A percentile compares a stretch with the other conserved stretches of the same genome.
Evolutionary conservation across 2,797 vertebrate genomes (phyloP).

Genomic region (Tenualosa thibaudeaui): DNA sequence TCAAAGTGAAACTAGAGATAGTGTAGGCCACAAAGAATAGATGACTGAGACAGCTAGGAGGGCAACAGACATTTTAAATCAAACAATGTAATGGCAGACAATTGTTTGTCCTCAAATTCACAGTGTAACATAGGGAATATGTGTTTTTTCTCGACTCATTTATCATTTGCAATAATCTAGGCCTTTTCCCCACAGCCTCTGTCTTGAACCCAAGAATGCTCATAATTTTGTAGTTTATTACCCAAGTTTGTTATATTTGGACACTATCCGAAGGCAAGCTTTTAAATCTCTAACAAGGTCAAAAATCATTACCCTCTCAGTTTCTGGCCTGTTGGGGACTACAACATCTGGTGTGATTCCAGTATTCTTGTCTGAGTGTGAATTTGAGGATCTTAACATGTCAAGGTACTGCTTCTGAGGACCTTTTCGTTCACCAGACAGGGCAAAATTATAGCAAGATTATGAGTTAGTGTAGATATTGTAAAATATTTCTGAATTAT

Average conservation of each 20-base stretch:
- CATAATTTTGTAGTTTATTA: constrained; percentile 34
- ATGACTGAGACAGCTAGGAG: neutral
- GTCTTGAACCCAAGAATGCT: constrained; percentile 39
- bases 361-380: neutral
- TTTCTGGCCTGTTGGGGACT: constrained; percentile 26
- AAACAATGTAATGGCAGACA: neutral
- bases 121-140: constrained; percentile 45
- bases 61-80: neutral
- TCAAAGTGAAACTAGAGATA: neutral
- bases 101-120: constrained; percentile 47
- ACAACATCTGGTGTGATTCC: neutral
- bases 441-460: neutral
- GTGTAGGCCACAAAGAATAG: neutral
- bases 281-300: constrained; percentile 44
- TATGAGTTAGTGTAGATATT: neutral
- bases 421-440: neutral
- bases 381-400: neutral
- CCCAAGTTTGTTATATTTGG: constrained; percentile 50
- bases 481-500: neutral
- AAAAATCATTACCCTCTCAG: constrained; percentile 37
- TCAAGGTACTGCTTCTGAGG: neutral
- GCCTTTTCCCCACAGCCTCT: constrained; percentile 41
- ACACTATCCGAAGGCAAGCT: constrained; percentile 40
- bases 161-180: constrained; percentile 25
- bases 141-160: constrained; percentile 18